Percentiles rank a stretch among this genome's conserved stretches.
phyloP scores from a whole-genome alignment of 2,888 invertebrate genomes.

The Caenorhabditis sp. region DNA sequence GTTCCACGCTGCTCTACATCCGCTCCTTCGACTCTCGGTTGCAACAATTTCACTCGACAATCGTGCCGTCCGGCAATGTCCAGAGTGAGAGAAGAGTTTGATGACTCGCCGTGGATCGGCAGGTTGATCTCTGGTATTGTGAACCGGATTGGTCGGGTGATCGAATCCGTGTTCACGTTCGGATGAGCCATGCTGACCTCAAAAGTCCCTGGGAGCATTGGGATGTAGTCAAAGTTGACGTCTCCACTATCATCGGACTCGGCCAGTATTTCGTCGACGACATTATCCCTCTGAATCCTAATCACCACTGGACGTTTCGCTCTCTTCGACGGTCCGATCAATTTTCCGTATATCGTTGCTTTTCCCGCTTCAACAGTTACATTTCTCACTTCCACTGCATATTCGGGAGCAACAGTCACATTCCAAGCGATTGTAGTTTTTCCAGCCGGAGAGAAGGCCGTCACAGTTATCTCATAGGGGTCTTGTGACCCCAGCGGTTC shows the following conservation, averaged over 20 bases:
- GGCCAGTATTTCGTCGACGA: slow-evolving; percentile 44
- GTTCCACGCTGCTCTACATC: background rate
- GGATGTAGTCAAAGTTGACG: slow-evolving; percentile 42
- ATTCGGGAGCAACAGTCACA: slow-evolving; percentile 59
- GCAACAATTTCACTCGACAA: slow-evolving; percentile 37
- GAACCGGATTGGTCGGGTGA: slow-evolving; percentile 20
- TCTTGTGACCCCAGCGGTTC: slow-evolving; percentile 64
- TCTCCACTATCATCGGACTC: slow-evolving; percentile 29
- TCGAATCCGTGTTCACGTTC: slow-evolving; percentile 22
- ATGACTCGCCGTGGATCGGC: slow-evolving; percentile 40
- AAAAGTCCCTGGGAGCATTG: slow-evolving; percentile 44
- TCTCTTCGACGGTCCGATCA: slow-evolving; percentile 27
- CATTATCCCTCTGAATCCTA: slow-evolving; percentile 32
- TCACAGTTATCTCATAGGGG: slow-evolving; percentile 66
- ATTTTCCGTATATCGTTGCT: slow-evolving; percentile 46
- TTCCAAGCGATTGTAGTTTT: slow-evolving; percentile 58
- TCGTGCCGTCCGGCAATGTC: slow-evolving; percentile 24
- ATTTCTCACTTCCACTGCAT: slow-evolving; percentile 55
- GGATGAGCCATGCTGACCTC: slow-evolving; percentile 43
- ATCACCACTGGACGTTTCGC: slow-evolving; percentile 38
- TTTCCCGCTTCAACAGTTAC: slow-evolving; percentile 45
- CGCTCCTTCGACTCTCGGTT: slow-evolving; percentile 19
- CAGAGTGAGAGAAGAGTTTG: slow-evolving; percentile 24
- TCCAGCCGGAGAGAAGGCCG: slow-evolving; percentile 61
- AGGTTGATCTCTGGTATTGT: slow-evolving; percentile 48